Base-by-base conservation (phyloP, 2,797 vertebrate species). In the Lates japonicus region DNA sequence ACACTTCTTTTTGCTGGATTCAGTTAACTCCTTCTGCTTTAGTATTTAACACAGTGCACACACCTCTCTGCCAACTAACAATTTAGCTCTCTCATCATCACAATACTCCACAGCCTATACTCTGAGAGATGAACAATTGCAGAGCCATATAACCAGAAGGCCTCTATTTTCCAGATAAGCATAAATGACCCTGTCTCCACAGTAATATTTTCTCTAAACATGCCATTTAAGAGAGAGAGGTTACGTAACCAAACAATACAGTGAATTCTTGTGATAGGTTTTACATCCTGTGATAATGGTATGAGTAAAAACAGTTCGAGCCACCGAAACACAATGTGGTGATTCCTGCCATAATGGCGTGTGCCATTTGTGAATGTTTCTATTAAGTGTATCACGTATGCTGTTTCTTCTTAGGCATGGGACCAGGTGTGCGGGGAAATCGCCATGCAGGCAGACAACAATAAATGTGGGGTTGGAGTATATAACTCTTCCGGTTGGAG, bases 371-470 rank as follows among this genome's bases (percentile, higher is more conserved):
- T 29, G 4, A 44, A 29, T 57, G 57, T 48, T 25, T 65, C 1
- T 52, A 14, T 61, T 25, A 62, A 70, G 5, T 49, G 52, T 22
- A 55, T 8, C 55, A 7, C 39, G 55, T 46, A 7, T 76, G 7
- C 49, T 4, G 9, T 77, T 87, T 92, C 82, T 88, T 72, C 72
- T 66, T 70, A 99, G 98, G 85, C 98, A 99, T 51, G 98, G 98
- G 22, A 99, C 98, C 35, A 94, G 98, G 61, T 99, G 98, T 91
- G 98, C 98, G 98, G 98, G 74, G 98, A 99, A 94, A 98, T 99
- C 65, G 97, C 97, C 29, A 99, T 99, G 98, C 97, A 98, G 91
- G 98, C 98, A 48, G 97, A 99, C 93, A 99, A 99, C 92, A 95
- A 95, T 59, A 99, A 99, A 93, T 99, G 98, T 62, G 98, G 98